Percentiles rank a stretch among this genome's conserved stretches.
Conservation (phyloP, 1,140 invertebrate species). For the Anoplophora glabripennis region DNA sequence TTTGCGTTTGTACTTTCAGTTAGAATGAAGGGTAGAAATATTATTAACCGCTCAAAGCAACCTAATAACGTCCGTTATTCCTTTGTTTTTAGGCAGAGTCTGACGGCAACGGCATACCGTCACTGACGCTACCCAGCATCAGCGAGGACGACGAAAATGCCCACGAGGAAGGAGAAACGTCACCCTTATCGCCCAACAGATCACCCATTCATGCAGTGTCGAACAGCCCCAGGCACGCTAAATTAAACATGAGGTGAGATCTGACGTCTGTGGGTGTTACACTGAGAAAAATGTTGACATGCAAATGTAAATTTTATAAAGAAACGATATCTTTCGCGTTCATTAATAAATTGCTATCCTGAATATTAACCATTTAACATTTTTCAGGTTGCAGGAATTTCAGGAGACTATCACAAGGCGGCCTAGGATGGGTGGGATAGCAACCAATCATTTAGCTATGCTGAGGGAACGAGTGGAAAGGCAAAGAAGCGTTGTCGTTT, state of each 20-base stretch:
- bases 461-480: conserved; percentile 62
- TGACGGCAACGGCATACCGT: conserved; percentile 75
- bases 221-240: conserved; percentile 63
- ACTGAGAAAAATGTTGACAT: not conserved
- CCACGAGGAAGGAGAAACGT: conserved; percentile 68
- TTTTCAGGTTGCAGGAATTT: conserved; percentile 43
- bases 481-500: conserved; percentile 52
- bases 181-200: conserved; percentile 60
- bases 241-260: conserved; percentile 60
- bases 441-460: conserved; percentile 49
- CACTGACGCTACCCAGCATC: conserved; percentile 81
- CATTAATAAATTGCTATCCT: no score
- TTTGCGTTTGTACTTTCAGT: no score
- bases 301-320: not conserved
- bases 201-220: conserved; percentile 55
- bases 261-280: not conserved
- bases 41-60: no score
- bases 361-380: not conserved
- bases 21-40: no score
- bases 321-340: not conserved
- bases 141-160: conserved; percentile 89
- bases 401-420: conserved; percentile 37
- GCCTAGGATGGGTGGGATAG: conserved; percentile 40
- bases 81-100: conserved; percentile 61
- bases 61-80: no score